Percentiles rank a stretch among this genome's conserved stretches.
Conservation (phyloP, 2,797 vertebrate genomes). For the Poeciliopsis paucimaculata region DNA sequence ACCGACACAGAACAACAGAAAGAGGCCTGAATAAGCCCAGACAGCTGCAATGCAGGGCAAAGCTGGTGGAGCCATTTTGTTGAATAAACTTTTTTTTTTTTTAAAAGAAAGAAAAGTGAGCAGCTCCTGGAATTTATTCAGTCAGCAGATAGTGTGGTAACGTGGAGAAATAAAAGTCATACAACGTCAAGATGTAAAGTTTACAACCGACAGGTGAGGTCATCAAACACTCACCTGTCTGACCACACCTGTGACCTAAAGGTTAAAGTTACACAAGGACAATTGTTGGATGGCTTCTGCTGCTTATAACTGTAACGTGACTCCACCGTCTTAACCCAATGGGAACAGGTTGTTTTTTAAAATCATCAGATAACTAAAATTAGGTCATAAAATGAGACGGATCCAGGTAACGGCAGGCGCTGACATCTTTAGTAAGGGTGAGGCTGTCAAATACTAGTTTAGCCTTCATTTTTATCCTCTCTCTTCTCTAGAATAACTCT, state of each 20-base stretch:
- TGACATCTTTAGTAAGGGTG: conserved; percentile 14
- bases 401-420: conserved; percentile 27
- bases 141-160: conserved; percentile 17
- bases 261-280: conserved; percentile 41
- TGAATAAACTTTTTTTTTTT: no score
- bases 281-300: conserved; percentile 9
- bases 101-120: conserved; percentile 1
- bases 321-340: background rate
- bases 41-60: background rate
- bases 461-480: background rate
- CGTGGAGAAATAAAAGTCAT: background rate
- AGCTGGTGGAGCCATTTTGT: conserved; percentile 7
- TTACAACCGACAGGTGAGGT: conserved; percentile 29
- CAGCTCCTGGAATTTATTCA: background rate
- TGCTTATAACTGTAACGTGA: background rate
- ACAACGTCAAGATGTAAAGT: background rate
- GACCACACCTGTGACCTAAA: conserved; percentile 61
- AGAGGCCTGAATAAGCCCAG: background rate
- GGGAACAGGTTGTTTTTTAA: background rate
- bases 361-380: background rate
- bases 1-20: conserved; percentile 15
- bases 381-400: background rate
- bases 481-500: background rate
- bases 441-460: conserved; percentile 22
- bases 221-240: conserved; percentile 69